Percentiles rank a stretch among this genome's conserved stretches.
These are phyloP conservation scores for Notodonta dromedarius DNA, from an alignment of 2,888 invertebrate species.

Conservation along the genomic window DNA sequence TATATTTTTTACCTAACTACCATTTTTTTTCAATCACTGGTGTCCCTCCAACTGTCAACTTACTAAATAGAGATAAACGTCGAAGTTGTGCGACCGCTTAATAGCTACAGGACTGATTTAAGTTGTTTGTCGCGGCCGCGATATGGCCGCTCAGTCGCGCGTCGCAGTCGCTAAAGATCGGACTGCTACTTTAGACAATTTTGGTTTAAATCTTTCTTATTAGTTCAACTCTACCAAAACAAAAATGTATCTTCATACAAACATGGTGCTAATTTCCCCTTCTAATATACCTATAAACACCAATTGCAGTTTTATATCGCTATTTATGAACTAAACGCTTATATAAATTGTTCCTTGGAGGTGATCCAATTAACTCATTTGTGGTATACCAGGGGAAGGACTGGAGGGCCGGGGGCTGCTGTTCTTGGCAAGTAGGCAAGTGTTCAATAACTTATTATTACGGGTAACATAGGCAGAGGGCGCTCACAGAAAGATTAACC, in stretches of 20 bases:
- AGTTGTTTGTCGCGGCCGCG: too few relatives aligned
- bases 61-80: too few relatives aligned
- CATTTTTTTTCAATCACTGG: too few relatives aligned
- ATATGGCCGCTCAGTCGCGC: too few relatives aligned
- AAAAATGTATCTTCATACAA: neutral
- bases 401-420: neutral
- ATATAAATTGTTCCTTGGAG: conserved; percentile 43
- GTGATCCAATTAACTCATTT: conserved; percentile 34
- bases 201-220: neutral
- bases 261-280: conserved; percentile 46
- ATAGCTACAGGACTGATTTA: too few relatives aligned
- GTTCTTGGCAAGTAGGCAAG: neutral
- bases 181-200: neutral
- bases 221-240: neutral
- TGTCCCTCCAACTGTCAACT: too few relatives aligned
- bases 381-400: conserved; percentile 26
- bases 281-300: conserved; percentile 23
- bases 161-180: too few relatives aligned
- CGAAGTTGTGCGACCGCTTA: too few relatives aligned
- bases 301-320: conserved; percentile 26
- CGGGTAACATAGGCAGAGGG: neutral
- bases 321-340: conserved; percentile 36
- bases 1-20: too few relatives aligned
- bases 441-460: neutral
- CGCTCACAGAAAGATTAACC: neutral